Evolutionary conservation across 2,888 invertebrate genomes (phyloP), one percentile per base, ranked within the genome.

Genomic region (Leptura quadrifasciata): DNA sequence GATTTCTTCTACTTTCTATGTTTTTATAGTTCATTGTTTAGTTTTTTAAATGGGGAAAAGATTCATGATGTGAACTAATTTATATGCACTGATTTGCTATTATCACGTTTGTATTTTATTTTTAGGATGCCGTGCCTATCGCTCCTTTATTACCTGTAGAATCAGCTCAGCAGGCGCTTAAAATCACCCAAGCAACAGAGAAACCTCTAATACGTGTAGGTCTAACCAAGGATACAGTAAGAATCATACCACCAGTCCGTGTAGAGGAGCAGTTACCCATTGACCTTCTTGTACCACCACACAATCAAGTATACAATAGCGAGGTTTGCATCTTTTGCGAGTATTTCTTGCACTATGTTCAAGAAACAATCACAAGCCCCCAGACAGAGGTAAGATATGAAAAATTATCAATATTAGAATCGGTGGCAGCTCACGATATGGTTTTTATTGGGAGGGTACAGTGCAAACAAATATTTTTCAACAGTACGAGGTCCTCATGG

Each of bases 281-380:
- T 77, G 92, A 92, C 80, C 89, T 82, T 86, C 89, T 90, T 86
- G 89, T 81, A 86, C 90, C 82, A 78, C 89, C 81, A 82, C 85
- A 86, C 72, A 79, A 84, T 65, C 84, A 87, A 76, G 79, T 85
- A 18, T 89, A 88, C 83, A 89, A 88, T 79, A 90, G 92, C 84
- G 86, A 93, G 79, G 87, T 90, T 0, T 97, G 97, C 88, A 92
- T 93, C 31, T 91, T 97, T 87, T 97, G 97, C 86, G 94, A 96
- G 89, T 96, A 95, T 89, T 91, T 95, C 88, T 88, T 97, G 82
- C 95, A 96, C 86, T 95, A 94, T 79, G 84, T 96, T 61, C 96
- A 97, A 87, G 91, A 94, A 68, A 91, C 92, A 18, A 90, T 96
- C 79, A 94, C 95, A 72, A 91, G 93, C 79, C 93, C 93, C 1